These are phyloP conservation scores for Takifugu flavidus DNA, from an alignment of 2,113 vertebrate species.

Conservation along the genomic window DNA sequence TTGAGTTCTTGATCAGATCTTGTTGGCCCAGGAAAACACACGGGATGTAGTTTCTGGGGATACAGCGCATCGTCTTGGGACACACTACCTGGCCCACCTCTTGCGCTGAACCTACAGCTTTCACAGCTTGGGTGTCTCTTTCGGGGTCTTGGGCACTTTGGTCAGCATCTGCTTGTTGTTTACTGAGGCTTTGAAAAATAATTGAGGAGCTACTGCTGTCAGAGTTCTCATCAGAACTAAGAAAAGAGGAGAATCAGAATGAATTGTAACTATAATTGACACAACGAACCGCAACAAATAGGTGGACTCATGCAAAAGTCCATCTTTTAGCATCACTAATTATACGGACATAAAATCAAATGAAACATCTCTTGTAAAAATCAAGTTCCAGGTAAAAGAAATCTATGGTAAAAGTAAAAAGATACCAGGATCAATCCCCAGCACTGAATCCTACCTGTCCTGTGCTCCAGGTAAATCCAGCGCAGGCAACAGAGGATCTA, in stretches of 20 bases:
- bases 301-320: background rate
- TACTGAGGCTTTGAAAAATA: constrained; percentile 80
- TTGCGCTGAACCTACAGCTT: constrained; percentile 25
- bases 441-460: constrained; percentile 45
- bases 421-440: background rate
- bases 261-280: background rate
- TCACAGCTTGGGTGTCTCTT: constrained; percentile 7
- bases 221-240: constrained; percentile 61
- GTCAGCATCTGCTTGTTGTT: constrained; percentile 27
- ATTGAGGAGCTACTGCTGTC: constrained; percentile 77
- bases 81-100: constrained; percentile 51
- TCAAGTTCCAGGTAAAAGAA: background rate
- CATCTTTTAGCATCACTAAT: background rate
- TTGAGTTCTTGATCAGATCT: constrained; percentile 5
- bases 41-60: constrained; percentile 71
- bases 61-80: constrained; percentile 46
- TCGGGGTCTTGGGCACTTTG: constrained; percentile 5
- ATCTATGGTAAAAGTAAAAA: background rate
- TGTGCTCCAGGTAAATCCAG: constrained; percentile 50
- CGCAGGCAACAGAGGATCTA: constrained; percentile 51
- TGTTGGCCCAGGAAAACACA: constrained; percentile 72
- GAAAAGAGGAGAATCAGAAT: background rate
- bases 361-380: background rate
- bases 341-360: background rate
- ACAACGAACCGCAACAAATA: background rate